These are phyloP conservation scores for Prosapia bicincta DNA, from an alignment of 2,888 invertebrate genomes.

Conservation along the genomic window DNA sequence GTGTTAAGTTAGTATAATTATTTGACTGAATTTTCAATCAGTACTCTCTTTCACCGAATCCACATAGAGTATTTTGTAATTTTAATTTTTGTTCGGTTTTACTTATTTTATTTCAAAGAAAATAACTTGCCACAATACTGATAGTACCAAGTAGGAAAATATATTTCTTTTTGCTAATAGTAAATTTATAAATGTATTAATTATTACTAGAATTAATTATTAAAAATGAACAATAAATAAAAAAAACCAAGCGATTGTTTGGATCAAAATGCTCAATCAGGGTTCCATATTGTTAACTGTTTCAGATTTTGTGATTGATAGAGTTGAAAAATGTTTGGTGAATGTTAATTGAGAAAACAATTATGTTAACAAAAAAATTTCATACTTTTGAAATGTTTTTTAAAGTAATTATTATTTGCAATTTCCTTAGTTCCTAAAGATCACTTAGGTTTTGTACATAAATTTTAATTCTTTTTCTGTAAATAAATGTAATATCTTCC, in stretches of 20 bases:
- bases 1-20: background rate
- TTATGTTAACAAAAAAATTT: too few relatives aligned
- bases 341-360: too few relatives aligned
- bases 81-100: slow-evolving; percentile 18
- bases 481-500: background rate
- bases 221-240: background rate
- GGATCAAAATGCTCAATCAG: background rate
- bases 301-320: background rate
- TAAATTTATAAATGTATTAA: too few relatives aligned
- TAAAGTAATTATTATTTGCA: too few relatives aligned
- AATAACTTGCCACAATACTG: background rate
- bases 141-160: too few relatives aligned
- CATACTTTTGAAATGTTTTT: too few relatives aligned
- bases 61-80: slow-evolving; percentile 4
- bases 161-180: too few relatives aligned
- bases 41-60: slow-evolving; percentile 4
- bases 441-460: background rate
- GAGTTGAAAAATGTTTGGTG: background rate
- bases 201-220: background rate
- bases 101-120: slow-evolving; percentile 8
- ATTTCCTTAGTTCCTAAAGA: background rate
- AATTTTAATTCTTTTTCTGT: background rate
- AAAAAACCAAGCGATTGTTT: too few relatives aligned
- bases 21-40: background rate
- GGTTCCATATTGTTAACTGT: background rate